Conservation (phyloP, 2,888 invertebrate genomes). For the Willowsia nigromaculata region DNA sequence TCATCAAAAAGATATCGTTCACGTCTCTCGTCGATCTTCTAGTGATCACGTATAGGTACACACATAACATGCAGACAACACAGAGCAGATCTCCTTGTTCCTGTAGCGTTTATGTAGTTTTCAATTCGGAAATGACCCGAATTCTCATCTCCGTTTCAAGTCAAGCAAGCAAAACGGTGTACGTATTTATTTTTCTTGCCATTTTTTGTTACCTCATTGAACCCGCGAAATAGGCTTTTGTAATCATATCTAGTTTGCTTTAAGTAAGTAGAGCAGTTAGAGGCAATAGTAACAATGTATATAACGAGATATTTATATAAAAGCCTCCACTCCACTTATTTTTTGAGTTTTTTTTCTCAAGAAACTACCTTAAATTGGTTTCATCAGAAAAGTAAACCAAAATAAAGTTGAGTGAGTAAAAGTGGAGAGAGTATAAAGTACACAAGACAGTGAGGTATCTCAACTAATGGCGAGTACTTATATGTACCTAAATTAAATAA, state of each 20-base stretch:
- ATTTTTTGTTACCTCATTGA: conserved; percentile 60
- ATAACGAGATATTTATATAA: background rate
- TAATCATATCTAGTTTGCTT: conserved; percentile 29
- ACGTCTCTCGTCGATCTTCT: conserved; percentile 26
- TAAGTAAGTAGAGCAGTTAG: background rate
- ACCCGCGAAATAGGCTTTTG: conserved; percentile 58
- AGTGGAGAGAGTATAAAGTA: background rate
- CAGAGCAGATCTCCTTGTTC: background rate
- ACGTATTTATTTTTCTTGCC: conserved; percentile 44
- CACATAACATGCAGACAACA: background rate
- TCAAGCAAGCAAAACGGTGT: conserved; percentile 27
- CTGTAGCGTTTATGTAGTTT: conserved; percentile 31
- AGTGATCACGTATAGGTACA: conserved; percentile 12
- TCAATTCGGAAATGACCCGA: conserved; percentile 59
- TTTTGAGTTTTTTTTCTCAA: background rate
- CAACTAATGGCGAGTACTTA: background rate
- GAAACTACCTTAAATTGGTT: conserved; percentile 29
- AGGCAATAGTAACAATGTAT: background rate
- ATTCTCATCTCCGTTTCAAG: conserved; percentile 57
- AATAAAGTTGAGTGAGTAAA: background rate
- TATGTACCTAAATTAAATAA: conserved; percentile 23
- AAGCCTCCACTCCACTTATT: background rate
- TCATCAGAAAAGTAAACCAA: conserved; percentile 26
- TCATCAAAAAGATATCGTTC: conserved; percentile 59
- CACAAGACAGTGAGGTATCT: background rate